Percentiles rank a stretch among this genome's conserved stretches.
Conservation (phyloP, 2,113 vertebrate species). For the Neodon shergylaensis region DNA sequence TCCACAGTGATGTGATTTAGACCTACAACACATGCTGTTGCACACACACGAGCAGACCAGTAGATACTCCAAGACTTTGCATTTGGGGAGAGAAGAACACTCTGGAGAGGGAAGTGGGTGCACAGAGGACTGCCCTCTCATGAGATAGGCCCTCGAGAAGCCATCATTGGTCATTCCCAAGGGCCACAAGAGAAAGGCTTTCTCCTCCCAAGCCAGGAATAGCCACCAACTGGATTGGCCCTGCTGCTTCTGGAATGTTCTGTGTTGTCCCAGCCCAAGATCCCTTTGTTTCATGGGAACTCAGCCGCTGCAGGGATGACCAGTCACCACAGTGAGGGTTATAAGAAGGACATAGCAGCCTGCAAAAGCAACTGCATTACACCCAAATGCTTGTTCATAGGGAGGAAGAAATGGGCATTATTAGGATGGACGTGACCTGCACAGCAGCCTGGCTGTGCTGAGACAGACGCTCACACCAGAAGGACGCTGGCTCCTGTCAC, state of each 20-base stretch:
- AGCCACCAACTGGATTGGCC: no score
- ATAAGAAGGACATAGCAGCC: not conserved
- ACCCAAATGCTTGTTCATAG: not conserved
- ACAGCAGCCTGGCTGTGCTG: not conserved
- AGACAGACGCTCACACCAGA: not conserved
- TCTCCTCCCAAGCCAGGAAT: not conserved
- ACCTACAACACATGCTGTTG: not conserved
- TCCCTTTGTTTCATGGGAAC: not conserved
- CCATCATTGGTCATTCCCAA: not conserved
- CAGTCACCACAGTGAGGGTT: not conserved
- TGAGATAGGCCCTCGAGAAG: not conserved
- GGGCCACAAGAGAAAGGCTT: not conserved
- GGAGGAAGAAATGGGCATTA: no score
- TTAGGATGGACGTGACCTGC: not conserved
- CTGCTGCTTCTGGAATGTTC: not conserved
- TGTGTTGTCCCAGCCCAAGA: not conserved
- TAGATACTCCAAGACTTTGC: not conserved
- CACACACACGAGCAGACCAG: not conserved
- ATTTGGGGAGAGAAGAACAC: not conserved
- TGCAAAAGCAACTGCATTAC: not conserved
- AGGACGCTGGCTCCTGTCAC: not conserved
- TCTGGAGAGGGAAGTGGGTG: not conserved
- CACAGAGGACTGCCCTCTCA: not conserved
- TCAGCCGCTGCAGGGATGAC: not conserved
- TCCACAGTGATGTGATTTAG: not conserved